A percentile compares a stretch with the other conserved stretches of the same genome.
Conservation (phyloP, 2,113 vertebrate species). For the Lepidothrix coronata region DNA sequence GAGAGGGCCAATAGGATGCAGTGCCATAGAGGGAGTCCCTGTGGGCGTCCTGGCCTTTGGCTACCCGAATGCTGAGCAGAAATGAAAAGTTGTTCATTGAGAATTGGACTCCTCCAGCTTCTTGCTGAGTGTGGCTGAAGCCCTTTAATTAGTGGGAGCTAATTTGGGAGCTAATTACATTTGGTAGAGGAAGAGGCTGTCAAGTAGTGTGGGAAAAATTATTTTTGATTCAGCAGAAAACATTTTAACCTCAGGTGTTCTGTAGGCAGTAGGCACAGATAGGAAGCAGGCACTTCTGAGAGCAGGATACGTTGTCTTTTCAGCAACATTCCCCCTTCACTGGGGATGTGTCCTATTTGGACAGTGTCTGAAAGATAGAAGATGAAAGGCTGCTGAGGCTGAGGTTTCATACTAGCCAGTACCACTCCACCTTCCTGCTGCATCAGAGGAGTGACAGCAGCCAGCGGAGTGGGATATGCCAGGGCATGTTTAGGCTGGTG, state of each 20-base stretch:
- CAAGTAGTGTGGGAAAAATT: not conserved
- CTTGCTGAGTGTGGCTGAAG: not conserved
- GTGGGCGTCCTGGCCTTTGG: not conserved
- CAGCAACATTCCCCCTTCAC: not conserved
- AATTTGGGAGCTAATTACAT: constrained; percentile 3
- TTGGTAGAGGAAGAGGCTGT: not conserved
- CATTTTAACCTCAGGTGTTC: not conserved
- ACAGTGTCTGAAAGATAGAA: not conserved
- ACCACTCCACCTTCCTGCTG: not conserved
- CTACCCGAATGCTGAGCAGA: not conserved
- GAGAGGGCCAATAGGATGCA: rapidly evolving
- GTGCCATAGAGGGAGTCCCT: not conserved
- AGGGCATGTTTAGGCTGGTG: not conserved
- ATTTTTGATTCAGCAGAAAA: constrained; percentile 2
- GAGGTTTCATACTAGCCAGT: not conserved
- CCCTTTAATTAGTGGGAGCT: constrained; percentile 16
- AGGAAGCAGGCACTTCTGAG: not conserved
- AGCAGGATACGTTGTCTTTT: not conserved
- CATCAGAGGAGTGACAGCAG: not conserved
- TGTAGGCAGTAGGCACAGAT: not conserved
- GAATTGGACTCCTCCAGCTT: not conserved
- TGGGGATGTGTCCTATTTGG: not conserved
- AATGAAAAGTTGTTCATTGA: not conserved
- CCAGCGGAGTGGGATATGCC: not conserved
- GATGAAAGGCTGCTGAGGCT: not conserved